Conservation (phyloP, 2,113 vertebrate genomes). For the Rattus rattus region DNA sequence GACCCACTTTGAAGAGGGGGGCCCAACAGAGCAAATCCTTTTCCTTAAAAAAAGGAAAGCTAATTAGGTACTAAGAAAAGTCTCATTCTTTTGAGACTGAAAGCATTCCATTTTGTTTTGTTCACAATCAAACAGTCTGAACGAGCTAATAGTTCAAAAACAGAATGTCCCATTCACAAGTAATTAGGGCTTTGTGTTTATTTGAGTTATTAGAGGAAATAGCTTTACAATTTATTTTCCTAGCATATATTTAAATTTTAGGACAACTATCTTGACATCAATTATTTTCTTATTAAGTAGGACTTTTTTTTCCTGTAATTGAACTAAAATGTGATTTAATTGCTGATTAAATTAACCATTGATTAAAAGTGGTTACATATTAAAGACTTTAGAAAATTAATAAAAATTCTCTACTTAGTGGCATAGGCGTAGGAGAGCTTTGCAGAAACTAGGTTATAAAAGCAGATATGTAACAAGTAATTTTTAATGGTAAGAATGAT, state of each 20-base stretch:
- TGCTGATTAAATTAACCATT: background rate
- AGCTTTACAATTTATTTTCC: slow-evolving; percentile 48
- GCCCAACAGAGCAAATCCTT: slow-evolving; percentile 60
- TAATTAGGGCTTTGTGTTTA: slow-evolving; percentile 55
- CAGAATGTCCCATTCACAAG: slow-evolving; percentile 1
- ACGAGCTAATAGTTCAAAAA: slow-evolving; percentile 36
- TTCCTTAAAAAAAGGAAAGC: slow-evolving; percentile 58
- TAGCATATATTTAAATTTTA: slow-evolving; percentile 39
- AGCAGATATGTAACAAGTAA: slow-evolving; percentile 6
- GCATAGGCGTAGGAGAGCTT: background rate
- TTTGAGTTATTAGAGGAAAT: slow-evolving; percentile 48
- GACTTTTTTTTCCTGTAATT: slow-evolving; percentile 25
- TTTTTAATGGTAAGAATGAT: background rate
- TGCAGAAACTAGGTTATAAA: slow-evolving; percentile 45
- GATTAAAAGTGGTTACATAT: background rate
- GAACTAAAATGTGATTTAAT: slow-evolving; percentile 51
- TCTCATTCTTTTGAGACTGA: slow-evolving; percentile 64
- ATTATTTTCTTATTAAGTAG: slow-evolving; percentile 39
- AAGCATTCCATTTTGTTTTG: slow-evolving; percentile 66
- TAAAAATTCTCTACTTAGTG: slow-evolving; percentile 38
- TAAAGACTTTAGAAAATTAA: slow-evolving; percentile 4
- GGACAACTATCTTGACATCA: slow-evolving; percentile 12
- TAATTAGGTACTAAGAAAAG: slow-evolving; percentile 70
- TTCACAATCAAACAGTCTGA: slow-evolving; percentile 48
- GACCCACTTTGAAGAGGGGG: slow-evolving; percentile 63